Percentiles rank a stretch among this genome's conserved stretches.
These are phyloP conservation scores for Axinella damicornis DNA, from an alignment of 37 sponge, comb jelly and placozoan genomes.

Conservation along the genomic window DNA sequence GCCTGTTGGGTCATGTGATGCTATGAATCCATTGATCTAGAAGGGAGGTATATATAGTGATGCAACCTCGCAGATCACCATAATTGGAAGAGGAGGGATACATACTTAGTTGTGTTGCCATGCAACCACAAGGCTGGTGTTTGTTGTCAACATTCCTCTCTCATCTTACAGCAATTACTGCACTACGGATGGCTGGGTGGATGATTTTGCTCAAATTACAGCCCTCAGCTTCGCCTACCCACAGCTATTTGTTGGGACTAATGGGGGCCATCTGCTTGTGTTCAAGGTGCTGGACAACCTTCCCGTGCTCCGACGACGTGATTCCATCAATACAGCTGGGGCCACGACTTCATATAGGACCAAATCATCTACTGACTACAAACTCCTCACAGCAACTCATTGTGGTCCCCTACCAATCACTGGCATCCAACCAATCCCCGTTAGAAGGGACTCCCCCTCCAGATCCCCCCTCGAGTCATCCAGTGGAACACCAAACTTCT, in stretches of 20 bases:
- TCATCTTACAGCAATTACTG: background rate
- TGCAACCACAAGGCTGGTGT: no score
- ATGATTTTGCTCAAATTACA: slow-evolving; percentile 30
- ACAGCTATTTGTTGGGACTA: slow-evolving; percentile 62
- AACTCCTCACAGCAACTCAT: slow-evolving; percentile 32
- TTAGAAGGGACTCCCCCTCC: background rate
- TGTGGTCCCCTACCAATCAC: slow-evolving; percentile 29
- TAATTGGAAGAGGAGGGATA: no score
- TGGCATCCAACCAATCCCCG: slow-evolving; percentile 18
- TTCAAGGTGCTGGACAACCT: slow-evolving; percentile 39
- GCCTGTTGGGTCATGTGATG: no score
- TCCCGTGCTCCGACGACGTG: no score
- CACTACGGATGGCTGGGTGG: background rate
- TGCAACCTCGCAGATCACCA: no score
- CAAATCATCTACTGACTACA: background rate
- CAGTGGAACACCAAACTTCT: background rate
- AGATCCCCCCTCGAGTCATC: slow-evolving; percentile 6
- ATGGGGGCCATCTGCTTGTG: slow-evolving; percentile 59
- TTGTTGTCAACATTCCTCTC: no score
- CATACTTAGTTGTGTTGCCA: background rate
- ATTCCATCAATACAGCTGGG: background rate
- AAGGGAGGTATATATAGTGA: no score
- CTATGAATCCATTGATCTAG: no score
- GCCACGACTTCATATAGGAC: background rate
- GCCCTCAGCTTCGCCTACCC: slow-evolving; percentile 30